Evolutionary conservation across 2,888 invertebrate species (phyloP).

Genomic region (Pseudoips prasinana): DNA sequence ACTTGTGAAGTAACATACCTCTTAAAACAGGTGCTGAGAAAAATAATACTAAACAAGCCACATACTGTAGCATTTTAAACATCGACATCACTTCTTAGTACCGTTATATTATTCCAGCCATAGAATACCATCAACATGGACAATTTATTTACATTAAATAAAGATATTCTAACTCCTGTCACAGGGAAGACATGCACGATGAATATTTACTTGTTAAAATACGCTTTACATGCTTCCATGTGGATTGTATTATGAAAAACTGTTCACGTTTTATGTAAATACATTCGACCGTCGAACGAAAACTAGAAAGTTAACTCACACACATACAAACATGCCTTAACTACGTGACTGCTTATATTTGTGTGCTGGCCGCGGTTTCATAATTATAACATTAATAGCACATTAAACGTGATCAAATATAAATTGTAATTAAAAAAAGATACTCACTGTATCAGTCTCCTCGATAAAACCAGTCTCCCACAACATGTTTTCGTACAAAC

Average conservation of each 20-base stretch:
- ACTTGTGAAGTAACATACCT: too few species aligned
- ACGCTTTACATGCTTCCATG: conserved; percentile 66
- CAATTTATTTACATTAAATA: conserved; percentile 55
- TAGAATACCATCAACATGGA: conserved; percentile 42
- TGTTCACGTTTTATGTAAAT: conserved; percentile 80
- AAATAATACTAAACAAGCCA: too few species aligned
- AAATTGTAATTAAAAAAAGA: conserved; percentile 27
- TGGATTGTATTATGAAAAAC: conserved; percentile 79
- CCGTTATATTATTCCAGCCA: conserved; percentile 26
- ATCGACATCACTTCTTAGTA: conserved; percentile 22
- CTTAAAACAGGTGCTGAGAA: too few species aligned
- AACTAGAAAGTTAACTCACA: conserved; percentile 79
- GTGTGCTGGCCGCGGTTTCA: conserved; percentile 58
- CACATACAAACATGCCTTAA: conserved; percentile 44
- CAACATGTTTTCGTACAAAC: conserved; percentile 62
- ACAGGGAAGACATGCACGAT: conserved; percentile 52
- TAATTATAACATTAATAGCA: conserved; percentile 55
- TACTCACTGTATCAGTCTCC: conserved; percentile 73
- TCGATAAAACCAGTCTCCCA: conserved; percentile 73
- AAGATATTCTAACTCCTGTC: conserved; percentile 62
- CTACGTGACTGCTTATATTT: conserved; percentile 28
- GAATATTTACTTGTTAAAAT: conserved; percentile 71
- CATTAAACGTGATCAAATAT: conserved; percentile 25
- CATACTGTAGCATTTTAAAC: too few species aligned
- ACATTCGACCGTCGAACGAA: conserved; percentile 71